Evolutionary conservation across 2,797 vertebrate species (phyloP), one percentile per base, ranked within the genome.

Genomic region (Potorous gilbertii): DNA sequence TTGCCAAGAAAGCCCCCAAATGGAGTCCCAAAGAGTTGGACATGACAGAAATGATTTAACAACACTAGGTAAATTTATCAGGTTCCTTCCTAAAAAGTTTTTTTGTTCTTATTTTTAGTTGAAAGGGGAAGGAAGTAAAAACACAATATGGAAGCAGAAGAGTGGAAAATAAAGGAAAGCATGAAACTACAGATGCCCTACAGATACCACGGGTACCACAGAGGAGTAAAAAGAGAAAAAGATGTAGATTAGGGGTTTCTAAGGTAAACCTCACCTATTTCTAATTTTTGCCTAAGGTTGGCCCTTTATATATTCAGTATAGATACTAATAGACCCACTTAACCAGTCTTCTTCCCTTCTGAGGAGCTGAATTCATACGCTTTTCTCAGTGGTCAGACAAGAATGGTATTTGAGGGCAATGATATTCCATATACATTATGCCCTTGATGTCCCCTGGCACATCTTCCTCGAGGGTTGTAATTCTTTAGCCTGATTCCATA

Each of bases 381-480:
- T 96, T 94, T 93, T 96, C 90, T 89, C 50, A 55, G 92, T 98
- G 98, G 98, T 98, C 98, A 98, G 96, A 95, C 55, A 96, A 94
- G 94, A 98, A 96, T 94, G 94, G 94, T 94, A 94, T 96, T 93
- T 34, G 34, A 90, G 97, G 97, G 95, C 97, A 95, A 98, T 97
- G 97, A 98, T 97, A 96, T 97, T 97, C 96, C 95, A 94, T 90
- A 93, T 91, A 95, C 93, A 90, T 96, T 95, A 94, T 96, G 97
- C 97, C 97, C 98, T 98, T 97, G 96, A 97, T 0, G 55, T 98
- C 98, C 97, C 96, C 62, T 34, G 94, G 95, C n/a, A 50, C 90
- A 4, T 87, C 95, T 97, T 98, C 97, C 98, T 97, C 91, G 97
- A 98, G 98, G 98, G 98, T 98, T 97, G 93, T 98, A 98, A 98